phyloP scores from a whole-genome alignment of 2,113 vertebrate species.

The Seriola dumerili region DNA sequence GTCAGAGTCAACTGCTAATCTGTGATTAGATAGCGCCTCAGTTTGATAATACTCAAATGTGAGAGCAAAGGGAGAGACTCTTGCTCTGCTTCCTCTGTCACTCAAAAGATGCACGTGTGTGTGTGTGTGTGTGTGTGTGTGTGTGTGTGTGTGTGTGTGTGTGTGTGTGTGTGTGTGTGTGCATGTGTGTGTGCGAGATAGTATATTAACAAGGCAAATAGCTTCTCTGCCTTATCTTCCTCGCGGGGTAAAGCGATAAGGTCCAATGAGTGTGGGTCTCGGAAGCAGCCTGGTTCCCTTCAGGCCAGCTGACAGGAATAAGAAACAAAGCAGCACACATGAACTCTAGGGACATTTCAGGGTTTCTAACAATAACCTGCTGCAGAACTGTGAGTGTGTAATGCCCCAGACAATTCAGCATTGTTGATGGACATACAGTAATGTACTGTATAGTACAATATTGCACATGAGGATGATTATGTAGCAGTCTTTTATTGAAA shows the following conservation, averaged over 20 bases:
- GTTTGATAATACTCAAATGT: slow-evolving; percentile 63
- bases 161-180: slow-evolving; percentile 6
- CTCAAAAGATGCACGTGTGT: slow-evolving; percentile 33
- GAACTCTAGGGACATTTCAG: slow-evolving; percentile 48
- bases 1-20: slow-evolving; percentile 68
- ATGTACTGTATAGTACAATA: background rate
- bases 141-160: slow-evolving; percentile 1
- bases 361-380: slow-evolving; percentile 60
- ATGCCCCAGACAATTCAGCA: slow-evolving; percentile 8
- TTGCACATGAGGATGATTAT: background rate
- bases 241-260: slow-evolving; percentile 57
- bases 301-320: slow-evolving; percentile 44
- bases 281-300: slow-evolving; percentile 51
- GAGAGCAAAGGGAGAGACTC: slow-evolving; percentile 54
- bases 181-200: background rate
- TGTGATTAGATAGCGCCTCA: slow-evolving; percentile 59
- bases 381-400: slow-evolving; percentile 25
- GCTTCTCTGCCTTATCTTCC: slow-evolving; percentile 66
- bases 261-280: slow-evolving; percentile 63
- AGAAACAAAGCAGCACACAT: slow-evolving; percentile 47
- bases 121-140: slow-evolving; percentile 3
- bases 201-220: slow-evolving; percentile 76
- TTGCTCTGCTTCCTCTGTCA: slow-evolving; percentile 60
- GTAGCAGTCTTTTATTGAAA: background rate
- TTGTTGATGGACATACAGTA: background rate